Evolutionary conservation across 2,888 invertebrate species (phyloP).

Genomic region (Sphaeridia pumilis): DNA sequence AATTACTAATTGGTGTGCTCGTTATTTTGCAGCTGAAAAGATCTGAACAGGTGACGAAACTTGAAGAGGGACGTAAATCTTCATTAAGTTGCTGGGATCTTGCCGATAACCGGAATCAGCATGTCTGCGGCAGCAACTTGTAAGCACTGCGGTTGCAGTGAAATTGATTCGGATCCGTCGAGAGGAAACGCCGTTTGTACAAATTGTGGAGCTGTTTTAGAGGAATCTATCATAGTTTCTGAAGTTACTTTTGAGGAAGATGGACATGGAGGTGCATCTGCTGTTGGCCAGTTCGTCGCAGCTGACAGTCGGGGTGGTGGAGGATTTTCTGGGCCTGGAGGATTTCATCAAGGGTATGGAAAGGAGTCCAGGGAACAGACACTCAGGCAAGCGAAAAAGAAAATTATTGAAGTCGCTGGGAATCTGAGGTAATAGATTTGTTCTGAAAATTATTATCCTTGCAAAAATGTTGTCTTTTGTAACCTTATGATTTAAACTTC

Average conservation of each 20-base stretch:
- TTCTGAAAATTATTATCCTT: no score
- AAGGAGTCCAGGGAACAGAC: conserved; percentile 90
- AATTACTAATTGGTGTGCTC: no score
- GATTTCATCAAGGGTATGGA: conserved; percentile 62
- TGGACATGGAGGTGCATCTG: conserved; percentile 71
- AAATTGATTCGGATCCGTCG: conserved; percentile 32
- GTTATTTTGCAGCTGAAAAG: no score
- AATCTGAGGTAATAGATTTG: conserved; percentile 65
- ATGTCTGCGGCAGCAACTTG: conserved; percentile 60
- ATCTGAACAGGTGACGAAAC: no score
- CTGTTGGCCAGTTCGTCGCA: conserved; percentile 87
- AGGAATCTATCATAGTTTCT: conserved; percentile 90
- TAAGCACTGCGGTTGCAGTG: conserved; percentile 66
- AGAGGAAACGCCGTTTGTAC: conserved; percentile 93
- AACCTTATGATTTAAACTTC: no score
- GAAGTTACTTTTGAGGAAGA: conserved; percentile 94
- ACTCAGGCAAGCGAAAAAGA: conserved; percentile 70
- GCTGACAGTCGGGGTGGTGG: conserved; percentile 75
- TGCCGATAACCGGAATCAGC: no score
- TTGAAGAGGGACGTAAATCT: no score
- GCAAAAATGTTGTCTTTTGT: no score
- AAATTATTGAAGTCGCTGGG: conserved; percentile 72
- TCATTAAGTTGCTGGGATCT: no score
- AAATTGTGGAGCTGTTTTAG: conserved; percentile 88
- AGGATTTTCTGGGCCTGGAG: conserved; percentile 55